phyloP scores from a whole-genome alignment of 1,140 invertebrate genomes.

The Myzus persicae region DNA sequence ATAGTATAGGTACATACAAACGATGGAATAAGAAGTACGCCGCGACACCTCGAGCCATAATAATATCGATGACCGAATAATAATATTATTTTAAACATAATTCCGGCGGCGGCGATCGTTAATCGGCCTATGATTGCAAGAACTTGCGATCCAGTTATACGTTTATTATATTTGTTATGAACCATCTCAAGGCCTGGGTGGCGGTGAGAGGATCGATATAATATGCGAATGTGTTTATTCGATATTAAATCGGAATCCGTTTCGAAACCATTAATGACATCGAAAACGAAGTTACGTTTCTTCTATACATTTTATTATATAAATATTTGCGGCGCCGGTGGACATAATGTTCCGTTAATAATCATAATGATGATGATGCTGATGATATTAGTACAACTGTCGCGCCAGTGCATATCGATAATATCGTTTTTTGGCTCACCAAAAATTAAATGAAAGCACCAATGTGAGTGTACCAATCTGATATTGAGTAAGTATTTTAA shows the following conservation, averaged over 20 bases:
- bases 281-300: conserved; percentile 19
- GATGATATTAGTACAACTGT: not conserved
- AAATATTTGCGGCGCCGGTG: not conserved
- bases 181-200: conserved; percentile 44
- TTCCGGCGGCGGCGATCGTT: conserved; percentile 21
- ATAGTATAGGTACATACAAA: not conserved
- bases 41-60: not conserved
- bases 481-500: not conserved
- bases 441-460: not conserved
- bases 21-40: not conserved
- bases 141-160: conserved; percentile 28
- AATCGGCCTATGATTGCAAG: conserved; percentile 2
- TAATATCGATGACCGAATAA: conserved; percentile 34
- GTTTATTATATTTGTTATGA: conserved; percentile 20
- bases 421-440: not conserved
- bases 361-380: not conserved
- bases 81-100: conserved; percentile 16
- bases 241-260: not conserved
- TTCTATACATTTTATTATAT: not conserved
- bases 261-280: conserved; percentile 43
- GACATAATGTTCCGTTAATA: not conserved
- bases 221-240: conserved; percentile 5
- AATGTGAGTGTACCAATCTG: no score
- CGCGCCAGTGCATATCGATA: not conserved
- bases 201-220: conserved; percentile 41